Conservation (phyloP, 2,888 invertebrate species). For the Drosophila buzzatii region DNA sequence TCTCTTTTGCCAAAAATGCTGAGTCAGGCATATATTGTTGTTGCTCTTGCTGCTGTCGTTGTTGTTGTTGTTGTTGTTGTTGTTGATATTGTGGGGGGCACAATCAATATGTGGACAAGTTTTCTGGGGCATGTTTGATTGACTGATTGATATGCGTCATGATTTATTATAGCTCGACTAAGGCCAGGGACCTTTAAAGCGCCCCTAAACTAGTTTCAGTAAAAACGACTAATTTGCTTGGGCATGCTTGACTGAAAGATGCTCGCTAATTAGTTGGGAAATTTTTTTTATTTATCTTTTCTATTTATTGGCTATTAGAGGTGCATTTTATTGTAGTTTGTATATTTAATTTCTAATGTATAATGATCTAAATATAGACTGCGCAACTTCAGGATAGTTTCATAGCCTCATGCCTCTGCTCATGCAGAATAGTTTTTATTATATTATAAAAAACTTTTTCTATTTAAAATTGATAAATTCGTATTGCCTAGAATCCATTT, state of each 20-base stretch:
- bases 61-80: constrained; percentile 6
- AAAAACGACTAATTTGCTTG: neutral
- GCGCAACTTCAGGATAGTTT: too few species aligned
- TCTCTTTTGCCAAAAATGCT: constrained; percentile 38
- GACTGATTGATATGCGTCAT: constrained; percentile 80
- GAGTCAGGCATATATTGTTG: constrained; percentile 57
- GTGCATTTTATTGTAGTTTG: too few species aligned
- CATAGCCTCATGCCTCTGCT: too few species aligned
- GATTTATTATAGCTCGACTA: constrained; percentile 63
- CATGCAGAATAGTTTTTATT: too few species aligned
- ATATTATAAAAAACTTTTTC: too few species aligned
- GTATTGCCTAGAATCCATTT: too few species aligned
- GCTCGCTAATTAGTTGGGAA: too few species aligned
- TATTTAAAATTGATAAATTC: too few species aligned
- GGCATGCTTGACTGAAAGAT: neutral
- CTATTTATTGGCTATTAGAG: neutral
- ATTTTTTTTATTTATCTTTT: neutral
- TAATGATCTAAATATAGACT: too few species aligned
- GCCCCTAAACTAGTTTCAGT: constrained; percentile 3
- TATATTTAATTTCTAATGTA: too few species aligned
- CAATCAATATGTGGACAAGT: constrained; percentile 68
- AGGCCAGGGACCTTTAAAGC: constrained; percentile 37
- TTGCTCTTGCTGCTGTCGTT: constrained; percentile 10
- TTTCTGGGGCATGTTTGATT: constrained; percentile 68
- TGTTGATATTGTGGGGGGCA: constrained; percentile 33